Evolutionary conservation across 2,113 vertebrate genomes (phyloP).

Genomic region (Callipepla squamata): DNA sequence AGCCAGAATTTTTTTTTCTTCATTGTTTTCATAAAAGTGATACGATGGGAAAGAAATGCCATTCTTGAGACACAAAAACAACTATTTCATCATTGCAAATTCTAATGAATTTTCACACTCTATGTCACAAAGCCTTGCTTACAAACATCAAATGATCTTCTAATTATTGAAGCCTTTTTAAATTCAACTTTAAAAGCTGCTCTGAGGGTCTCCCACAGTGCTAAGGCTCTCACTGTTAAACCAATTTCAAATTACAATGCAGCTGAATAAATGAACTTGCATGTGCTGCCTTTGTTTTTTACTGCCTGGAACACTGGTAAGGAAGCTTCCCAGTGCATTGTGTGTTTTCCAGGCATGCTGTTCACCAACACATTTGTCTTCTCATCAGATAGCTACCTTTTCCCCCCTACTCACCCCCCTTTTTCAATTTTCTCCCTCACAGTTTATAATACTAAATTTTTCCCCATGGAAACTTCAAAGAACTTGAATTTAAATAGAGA

Average conservation of each 20-base stretch:
- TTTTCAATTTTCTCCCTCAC: background rate
- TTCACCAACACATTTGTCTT: background rate
- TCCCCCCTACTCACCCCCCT: background rate
- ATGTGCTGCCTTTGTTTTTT: background rate
- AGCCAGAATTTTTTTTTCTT: slow-evolving; percentile 1
- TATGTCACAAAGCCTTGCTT: background rate
- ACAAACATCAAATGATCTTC: slow-evolving; percentile 2
- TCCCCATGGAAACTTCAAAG: background rate
- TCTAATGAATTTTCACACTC: slow-evolving; percentile 20
- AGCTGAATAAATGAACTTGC: background rate
- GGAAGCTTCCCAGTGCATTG: background rate
- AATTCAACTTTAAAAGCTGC: background rate
- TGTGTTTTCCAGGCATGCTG: background rate
- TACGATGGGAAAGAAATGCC: background rate
- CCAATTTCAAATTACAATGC: background rate
- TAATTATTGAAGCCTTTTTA: slow-evolving; percentile 9
- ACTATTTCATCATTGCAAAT: slow-evolving; percentile 2
- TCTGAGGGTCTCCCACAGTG: background rate
- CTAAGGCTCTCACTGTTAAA: background rate
- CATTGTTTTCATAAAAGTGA: background rate
- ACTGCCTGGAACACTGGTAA: background rate
- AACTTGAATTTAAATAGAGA: background rate
- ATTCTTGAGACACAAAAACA: background rate
- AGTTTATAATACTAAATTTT: background rate
- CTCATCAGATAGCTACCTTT: background rate